Conservation (phyloP, 2,113 vertebrate genomes). For the Triplophysa tibetana region DNA sequence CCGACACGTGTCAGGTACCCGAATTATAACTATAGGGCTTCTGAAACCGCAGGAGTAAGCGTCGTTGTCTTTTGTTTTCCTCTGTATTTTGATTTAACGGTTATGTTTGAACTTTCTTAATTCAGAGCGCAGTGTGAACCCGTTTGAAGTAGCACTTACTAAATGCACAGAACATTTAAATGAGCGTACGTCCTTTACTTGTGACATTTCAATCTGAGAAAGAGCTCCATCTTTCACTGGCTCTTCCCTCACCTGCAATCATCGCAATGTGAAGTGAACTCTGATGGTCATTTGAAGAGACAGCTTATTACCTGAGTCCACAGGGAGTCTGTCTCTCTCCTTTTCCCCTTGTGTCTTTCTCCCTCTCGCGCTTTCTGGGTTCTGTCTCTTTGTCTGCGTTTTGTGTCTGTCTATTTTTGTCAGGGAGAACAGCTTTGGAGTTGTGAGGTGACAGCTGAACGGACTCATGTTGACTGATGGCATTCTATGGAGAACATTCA, state of each 20-base stretch:
- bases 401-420: constrained; percentile 35
- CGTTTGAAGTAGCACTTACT: constrained; percentile 29
- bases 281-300: constrained; percentile 48
- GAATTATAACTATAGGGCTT: neutral
- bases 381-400: constrained; percentile 40
- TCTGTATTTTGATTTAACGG: constrained; percentile 3
- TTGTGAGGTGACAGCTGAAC: constrained; percentile 20
- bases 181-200: constrained; percentile 37
- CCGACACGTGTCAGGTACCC: neutral
- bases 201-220: constrained; percentile 44
- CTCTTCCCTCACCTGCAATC: constrained; percentile 45
- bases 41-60: neutral
- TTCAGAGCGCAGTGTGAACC: neutral
- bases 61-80: neutral
- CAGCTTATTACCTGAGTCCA: constrained; percentile 41
- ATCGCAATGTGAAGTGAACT: constrained; percentile 42
- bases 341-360: constrained; percentile 13
- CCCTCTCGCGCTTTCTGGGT: neutral
- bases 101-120: constrained; percentile 23
- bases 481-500: constrained; percentile 20
- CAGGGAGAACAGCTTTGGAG: constrained; percentile 12
- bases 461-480: constrained; percentile 21
- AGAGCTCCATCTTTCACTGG: constrained; percentile 13
- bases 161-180: constrained; percentile 25
- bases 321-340: constrained; percentile 39